These are phyloP conservation scores for Acipenser oxyrinchus DNA, from an alignment of 2,797 vertebrate species.

Conservation along the genomic window DNA sequence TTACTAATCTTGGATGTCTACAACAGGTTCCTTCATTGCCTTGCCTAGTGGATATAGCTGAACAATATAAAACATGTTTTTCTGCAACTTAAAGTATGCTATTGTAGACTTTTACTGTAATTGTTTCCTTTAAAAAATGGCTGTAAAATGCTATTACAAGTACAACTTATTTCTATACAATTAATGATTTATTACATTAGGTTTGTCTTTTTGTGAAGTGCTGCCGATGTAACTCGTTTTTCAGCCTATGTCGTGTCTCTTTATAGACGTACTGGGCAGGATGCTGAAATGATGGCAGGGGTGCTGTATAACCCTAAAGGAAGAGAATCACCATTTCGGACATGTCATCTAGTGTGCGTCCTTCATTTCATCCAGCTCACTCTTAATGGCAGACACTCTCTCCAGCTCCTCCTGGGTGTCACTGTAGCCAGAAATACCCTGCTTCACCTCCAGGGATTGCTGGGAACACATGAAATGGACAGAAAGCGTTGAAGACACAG, in stretches of 20 bases:
- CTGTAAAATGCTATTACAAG: too few species aligned
- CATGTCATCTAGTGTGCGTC: slow-evolving; percentile 83
- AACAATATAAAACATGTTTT: too few species aligned
- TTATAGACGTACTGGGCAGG: too few species aligned
- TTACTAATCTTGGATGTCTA: slow-evolving; percentile 18
- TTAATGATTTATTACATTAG: too few species aligned
- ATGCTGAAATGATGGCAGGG: too few species aligned
- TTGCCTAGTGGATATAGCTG: background rate
- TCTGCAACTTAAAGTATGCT: too few species aligned
- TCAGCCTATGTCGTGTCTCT: too few species aligned
- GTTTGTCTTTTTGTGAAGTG: too few species aligned
- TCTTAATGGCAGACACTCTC: slow-evolving; percentile 86
- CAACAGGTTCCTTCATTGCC: slow-evolving; percentile 13
- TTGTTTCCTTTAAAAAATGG: too few species aligned
- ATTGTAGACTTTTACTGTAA: too few species aligned
- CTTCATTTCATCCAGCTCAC: slow-evolving; percentile 87
- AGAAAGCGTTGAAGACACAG: background rate
- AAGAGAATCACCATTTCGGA: slow-evolving; percentile 81
- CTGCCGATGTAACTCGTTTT: too few species aligned
- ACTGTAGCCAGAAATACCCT: slow-evolving; percentile 86
- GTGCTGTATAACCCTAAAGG: background rate
- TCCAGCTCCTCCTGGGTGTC: slow-evolving; percentile 90
- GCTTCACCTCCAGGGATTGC: slow-evolving; percentile 83
- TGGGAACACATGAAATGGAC: slow-evolving; percentile 41
- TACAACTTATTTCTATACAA: too few species aligned